phyloP scores from a whole-genome alignment of 2,797 vertebrate species.

The Syndactyla subalaris region DNA sequence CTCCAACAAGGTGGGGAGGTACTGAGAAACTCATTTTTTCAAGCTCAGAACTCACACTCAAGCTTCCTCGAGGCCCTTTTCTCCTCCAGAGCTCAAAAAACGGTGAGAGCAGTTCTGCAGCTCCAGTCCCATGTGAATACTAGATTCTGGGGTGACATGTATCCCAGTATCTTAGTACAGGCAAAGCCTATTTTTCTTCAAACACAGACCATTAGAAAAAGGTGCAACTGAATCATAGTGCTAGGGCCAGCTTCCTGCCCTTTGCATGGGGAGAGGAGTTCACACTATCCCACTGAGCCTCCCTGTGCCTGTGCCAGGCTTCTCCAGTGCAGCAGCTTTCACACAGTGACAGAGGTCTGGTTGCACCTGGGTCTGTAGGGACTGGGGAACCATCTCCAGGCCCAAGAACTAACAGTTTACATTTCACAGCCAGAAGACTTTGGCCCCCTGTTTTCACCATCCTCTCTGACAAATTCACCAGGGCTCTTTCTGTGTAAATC shows the following conservation, averaged over 20 bases:
- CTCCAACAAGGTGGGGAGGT: not conserved
- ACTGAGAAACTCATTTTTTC: not conserved
- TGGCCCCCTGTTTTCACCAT: not conserved
- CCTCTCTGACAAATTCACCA: not conserved
- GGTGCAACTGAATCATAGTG: not conserved
- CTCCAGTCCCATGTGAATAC: not conserved
- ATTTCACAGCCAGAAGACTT: not conserved
- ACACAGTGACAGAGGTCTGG: not conserved
- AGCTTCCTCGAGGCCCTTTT: not conserved
- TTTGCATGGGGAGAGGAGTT: fast-evolving
- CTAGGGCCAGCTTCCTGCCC: not conserved
- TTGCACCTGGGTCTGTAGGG: not conserved
- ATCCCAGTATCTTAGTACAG: not conserved
- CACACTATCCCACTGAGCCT: fast-evolving
- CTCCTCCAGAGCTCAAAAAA: not conserved
- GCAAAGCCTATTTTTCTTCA: not conserved
- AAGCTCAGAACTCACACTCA: not conserved
- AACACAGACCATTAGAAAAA: not conserved
- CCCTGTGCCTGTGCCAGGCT: fast-evolving
- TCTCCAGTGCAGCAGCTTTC: not conserved
- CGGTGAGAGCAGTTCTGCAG: not conserved
- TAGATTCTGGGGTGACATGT: not conserved
- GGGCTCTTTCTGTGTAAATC: not conserved
- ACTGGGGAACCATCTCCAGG: not conserved
- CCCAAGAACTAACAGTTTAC: not conserved